Base-by-base conservation (phyloP, 2,888 invertebrate genomes). In the Petrolisthes cinctipes region DNA sequence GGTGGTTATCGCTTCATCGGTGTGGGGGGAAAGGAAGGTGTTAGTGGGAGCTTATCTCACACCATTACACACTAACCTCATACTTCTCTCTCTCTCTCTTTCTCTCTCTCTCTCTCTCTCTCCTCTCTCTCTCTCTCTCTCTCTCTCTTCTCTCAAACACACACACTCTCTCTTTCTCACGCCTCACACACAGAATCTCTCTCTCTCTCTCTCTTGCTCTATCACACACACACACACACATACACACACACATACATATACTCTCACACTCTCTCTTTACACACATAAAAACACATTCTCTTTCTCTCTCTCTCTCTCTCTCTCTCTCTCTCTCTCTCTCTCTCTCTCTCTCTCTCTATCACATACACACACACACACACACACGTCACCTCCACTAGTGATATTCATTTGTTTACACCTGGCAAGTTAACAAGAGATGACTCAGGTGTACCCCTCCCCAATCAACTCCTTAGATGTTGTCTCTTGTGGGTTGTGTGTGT, bases 341-440 rank as follows among this genome's bases (percentile, higher is more conserved):
- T 81, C 57, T 54, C 57, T 81, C 57, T 81, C 81, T 81, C 81
- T 61, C 79, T 79, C 79, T 79, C 79, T 79, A 23, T 76, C 76
- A 37, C 23, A 14, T 14, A 20, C 76, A 5, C 37, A 3, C 1
- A 23, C 76, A 11, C 51, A 5, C n/a, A n/a, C 11, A 76, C 20
- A 5, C 3, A 6, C 61, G 14, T 61, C 14, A 61, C 61, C 61
- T 9, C 61, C 61, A 61, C 14, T 61, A 6, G 14, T 61, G 7
- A 61, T 61, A 6, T 9, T 61, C 61, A 61, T 61, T 61, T 61
- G 6, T 14, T 9, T n/a, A n/a, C n/a, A n/a, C n/a, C n/a, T n/a
- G n/a, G n/a, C n/a, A n/a, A n/a, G n/a, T 6, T 71, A 71, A 1
- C 53, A 23, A 61, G 14, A 61, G 6, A 6, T 61, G 7, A 61